Evolutionary conservation across 2,113 vertebrate species (phyloP).

Genomic region (Bagarius yarrelli): DNA sequence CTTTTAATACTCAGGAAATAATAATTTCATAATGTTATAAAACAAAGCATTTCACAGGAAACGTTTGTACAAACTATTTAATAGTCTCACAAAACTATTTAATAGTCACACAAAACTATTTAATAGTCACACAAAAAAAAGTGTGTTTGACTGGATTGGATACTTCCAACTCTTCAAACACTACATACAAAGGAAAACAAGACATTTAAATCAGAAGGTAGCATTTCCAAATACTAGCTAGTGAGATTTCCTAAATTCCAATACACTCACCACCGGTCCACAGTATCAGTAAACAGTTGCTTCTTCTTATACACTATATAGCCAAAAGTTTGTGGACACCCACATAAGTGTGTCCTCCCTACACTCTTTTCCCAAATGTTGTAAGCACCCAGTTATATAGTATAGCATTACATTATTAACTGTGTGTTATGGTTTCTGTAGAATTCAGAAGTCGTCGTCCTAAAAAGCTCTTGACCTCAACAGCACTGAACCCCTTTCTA

Average conservation of each 20-base stretch:
- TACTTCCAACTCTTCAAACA: not conserved
- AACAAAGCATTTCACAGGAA: not conserved
- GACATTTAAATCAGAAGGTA: not conserved
- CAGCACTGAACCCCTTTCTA: too few species aligned
- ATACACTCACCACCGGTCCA: not conserved
- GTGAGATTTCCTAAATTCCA: not conserved
- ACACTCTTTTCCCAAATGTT: too few species aligned
- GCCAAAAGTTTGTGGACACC: too few species aligned
- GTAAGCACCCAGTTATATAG: too few species aligned
- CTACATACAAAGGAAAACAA: not conserved
- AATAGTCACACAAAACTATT: slow-evolving; percentile 7
- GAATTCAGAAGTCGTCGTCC: too few species aligned
- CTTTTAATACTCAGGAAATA: not conserved
- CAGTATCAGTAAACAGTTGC: too few species aligned
- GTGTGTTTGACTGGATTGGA: not conserved
- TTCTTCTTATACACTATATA: too few species aligned
- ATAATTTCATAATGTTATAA: not conserved
- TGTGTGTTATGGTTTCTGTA: too few species aligned
- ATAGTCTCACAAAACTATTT: slow-evolving; percentile 2
- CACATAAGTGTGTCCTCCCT: too few species aligned
- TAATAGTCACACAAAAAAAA: slow-evolving; percentile 17
- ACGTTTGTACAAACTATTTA: slow-evolving; percentile 26
- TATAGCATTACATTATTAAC: too few species aligned
- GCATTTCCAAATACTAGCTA: not conserved
- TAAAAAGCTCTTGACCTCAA: too few species aligned